Evolutionary conservation across 2,888 invertebrate genomes (phyloP), one percentile per base, ranked within the genome.

Genomic region (Plagodis dolabraria): DNA sequence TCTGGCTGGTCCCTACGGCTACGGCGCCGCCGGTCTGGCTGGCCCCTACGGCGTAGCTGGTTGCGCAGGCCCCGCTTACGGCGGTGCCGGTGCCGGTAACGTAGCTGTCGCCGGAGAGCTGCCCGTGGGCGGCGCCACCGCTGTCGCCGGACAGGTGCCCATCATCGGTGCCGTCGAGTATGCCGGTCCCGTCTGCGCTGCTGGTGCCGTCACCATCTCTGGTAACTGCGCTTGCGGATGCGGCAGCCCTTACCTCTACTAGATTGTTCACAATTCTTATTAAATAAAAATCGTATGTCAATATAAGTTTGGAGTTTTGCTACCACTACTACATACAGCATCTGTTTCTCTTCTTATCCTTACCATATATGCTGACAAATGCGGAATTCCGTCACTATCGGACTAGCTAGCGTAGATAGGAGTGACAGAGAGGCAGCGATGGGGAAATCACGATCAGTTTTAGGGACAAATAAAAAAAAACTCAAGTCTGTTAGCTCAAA

Each of bases 221-320:
- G 72, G 71, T 0, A 33, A 48, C 8, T 78, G 77, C 65, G 70
- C 69, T 8, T 74, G 71, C 48, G 63, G 63, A 5, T 72, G 76
- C 55, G 57, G 49, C 8, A 40, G n/a, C 6, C 9, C 33, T 6
- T 33, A 5, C 8, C 5, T 10, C 8, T 58, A 48, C 49, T 49
- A 33, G 35, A 35, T 34, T 47, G n/a, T 45, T 45, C 7, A 6
- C 4, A 33, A 45, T 10, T 45, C 12, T 45, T 45, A 22, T 45
- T 11, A 22, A 10, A 42, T n/a, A 42, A 42, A 38, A 38, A 38
- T 38, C 7, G 9, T 5, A n/a, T 22, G 22, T 22, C 22, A 22
- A 22, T 22, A 22, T 22, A 22, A 22, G 22, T 22, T 22, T 22
- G 22, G 4, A 22, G 22, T 22, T 22, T 22, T 22, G 22, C 22